A percentile compares a stretch with the other conserved stretches of the same genome.
Evolutionary conservation across 2,888 invertebrate genomes (phyloP).

Genomic region (Pycnomerus fuliginosus): DNA sequence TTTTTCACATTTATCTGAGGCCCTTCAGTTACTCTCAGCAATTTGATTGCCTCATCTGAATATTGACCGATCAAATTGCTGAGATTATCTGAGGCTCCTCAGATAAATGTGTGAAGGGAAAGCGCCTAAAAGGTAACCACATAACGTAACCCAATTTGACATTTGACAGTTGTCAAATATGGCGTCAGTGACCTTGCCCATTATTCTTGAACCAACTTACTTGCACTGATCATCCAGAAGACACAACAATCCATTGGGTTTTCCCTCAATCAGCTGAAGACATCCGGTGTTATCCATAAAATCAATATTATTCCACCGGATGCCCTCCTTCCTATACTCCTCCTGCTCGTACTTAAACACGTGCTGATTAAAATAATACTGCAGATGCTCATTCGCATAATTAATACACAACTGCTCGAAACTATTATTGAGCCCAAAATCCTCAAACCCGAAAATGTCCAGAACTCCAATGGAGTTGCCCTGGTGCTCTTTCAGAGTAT

Average conservation of each 20-base stretch:
- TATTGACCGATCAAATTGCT: too few relatives aligned
- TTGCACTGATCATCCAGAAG: constrained; percentile 96
- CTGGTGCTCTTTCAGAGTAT: constrained; percentile 80
- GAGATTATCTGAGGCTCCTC: too few relatives aligned
- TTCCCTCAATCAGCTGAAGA: constrained; percentile 87
- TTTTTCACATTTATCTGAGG: too few relatives aligned
- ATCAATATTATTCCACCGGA: constrained; percentile 93
- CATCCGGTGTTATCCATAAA: constrained; percentile 96
- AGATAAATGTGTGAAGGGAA: too few relatives aligned
- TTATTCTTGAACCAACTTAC: too few relatives aligned
- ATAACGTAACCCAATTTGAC: too few relatives aligned
- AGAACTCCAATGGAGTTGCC: constrained; percentile 93
- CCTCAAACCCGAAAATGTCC: constrained; percentile 97
- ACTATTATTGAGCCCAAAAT: constrained; percentile 86
- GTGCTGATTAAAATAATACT: constrained; percentile 97
- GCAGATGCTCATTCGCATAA: constrained; percentile 95
- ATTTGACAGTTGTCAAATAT: too few relatives aligned
- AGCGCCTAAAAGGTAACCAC: too few relatives aligned
- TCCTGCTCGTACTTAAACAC: constrained; percentile 98
- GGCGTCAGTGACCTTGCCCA: too few relatives aligned
- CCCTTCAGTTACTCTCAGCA: too few relatives aligned
- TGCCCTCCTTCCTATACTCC: constrained; percentile 91
- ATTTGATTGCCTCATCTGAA: too few relatives aligned
- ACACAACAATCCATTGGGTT: constrained; percentile 85
- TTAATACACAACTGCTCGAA: constrained; percentile 98